Evolutionary conservation across 1,140 invertebrate genomes (phyloP).

Genomic region (Sarcophaga peregrina): DNA sequence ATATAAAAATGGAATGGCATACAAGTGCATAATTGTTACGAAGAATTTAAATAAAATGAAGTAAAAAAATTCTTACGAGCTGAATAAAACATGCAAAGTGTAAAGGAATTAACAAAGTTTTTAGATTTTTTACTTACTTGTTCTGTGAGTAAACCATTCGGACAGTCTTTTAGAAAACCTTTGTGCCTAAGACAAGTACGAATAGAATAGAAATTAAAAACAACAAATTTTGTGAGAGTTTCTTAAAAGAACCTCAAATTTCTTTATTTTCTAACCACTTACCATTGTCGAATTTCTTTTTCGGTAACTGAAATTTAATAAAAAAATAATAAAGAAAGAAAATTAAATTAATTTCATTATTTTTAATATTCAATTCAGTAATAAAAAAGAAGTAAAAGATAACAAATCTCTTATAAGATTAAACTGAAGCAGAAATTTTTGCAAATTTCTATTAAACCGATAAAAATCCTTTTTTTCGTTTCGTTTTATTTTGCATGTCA

Average conservation of each 20-base stretch:
- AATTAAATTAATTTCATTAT: constrained; percentile 24
- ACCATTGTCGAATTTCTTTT: constrained; percentile 88
- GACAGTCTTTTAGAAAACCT: constrained; percentile 94
- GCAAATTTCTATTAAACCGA: too few species aligned
- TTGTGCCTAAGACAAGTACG: constrained; percentile 83
- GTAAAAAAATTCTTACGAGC: not conserved
- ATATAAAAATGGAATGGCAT: not conserved
- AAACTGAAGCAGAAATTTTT: too few species aligned
- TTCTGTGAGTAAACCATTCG: constrained; percentile 90
- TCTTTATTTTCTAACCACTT: constrained; percentile 65
- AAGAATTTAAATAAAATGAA: not conserved
- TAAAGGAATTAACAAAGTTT: not conserved
- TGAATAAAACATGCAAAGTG: not conserved
- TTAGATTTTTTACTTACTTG: constrained; percentile 74
- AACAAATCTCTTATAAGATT: too few species aligned
- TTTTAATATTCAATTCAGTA: not conserved
- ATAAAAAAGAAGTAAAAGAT: not conserved
- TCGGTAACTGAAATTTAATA: constrained; percentile 76
- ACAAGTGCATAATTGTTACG: not conserved
- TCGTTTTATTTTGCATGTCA: not conserved
- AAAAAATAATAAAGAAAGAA: constrained; percentile 24
- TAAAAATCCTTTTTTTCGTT: too few species aligned
- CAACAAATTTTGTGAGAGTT: too few species aligned
- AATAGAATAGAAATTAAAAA: too few species aligned
- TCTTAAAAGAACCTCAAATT: not conserved